Percentiles rank a stretch among this genome's conserved stretches.
phyloP scores from a whole-genome alignment of 2,797 vertebrate species.

The Simalia tracyae region DNA sequence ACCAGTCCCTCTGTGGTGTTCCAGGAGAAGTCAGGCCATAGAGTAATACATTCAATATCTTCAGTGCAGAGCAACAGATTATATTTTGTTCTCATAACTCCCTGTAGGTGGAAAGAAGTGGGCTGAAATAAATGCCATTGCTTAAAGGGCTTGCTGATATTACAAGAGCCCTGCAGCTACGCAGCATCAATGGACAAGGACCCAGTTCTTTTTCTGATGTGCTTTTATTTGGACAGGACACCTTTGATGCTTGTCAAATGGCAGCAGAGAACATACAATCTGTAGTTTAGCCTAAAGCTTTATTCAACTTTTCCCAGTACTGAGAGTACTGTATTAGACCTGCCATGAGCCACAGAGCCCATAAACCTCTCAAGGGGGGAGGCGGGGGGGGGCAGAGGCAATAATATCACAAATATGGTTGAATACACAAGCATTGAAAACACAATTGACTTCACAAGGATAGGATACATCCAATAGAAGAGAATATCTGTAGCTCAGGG shows the following conservation, averaged over 20 bases:
- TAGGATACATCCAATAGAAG: not conserved
- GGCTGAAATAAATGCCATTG: not conserved
- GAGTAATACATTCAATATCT: constrained; percentile 14
- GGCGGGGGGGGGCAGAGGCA: not conserved
- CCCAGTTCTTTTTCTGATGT: no score
- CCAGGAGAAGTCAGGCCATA: constrained; percentile 46
- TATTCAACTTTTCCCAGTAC: constrained; percentile 6
- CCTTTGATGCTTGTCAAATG: not conserved
- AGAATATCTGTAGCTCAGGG: not conserved
- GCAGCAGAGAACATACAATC: not conserved
- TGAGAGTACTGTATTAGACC: not conserved
- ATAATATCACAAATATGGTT: not conserved
- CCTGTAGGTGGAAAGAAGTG: not conserved
- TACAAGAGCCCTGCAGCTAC: not conserved
- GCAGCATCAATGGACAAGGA: not conserved
- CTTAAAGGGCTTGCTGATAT: not conserved
- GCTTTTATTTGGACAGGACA: not conserved
- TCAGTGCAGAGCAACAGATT: constrained; percentile 24
- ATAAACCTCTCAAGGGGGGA: not conserved
- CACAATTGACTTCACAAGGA: not conserved
- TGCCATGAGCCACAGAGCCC: not conserved
- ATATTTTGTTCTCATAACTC: constrained; percentile 3
- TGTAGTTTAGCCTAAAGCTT: constrained; percentile 36
- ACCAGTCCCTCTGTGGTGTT: constrained; percentile 35
- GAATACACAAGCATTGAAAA: not conserved